phyloP scores from a whole-genome alignment of 2,113 vertebrate genomes.

The Charina bottae region DNA sequence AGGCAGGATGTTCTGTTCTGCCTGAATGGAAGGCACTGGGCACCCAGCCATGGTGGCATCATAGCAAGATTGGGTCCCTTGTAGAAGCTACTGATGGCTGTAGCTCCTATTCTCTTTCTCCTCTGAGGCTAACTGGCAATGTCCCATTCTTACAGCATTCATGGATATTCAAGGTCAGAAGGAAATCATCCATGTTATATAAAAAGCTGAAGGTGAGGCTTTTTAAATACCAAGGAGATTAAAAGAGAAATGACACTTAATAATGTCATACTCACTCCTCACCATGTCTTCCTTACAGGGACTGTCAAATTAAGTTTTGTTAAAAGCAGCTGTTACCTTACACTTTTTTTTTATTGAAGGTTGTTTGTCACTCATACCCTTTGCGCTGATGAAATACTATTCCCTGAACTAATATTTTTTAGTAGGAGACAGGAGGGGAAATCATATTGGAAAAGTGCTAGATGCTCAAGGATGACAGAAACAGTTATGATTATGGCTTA shows the following conservation, averaged over 20 bases:
- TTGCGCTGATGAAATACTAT: constrained; percentile 24
- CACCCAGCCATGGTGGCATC: background rate
- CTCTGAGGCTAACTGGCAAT: background rate
- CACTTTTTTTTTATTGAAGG: constrained; percentile 26
- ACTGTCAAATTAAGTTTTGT: constrained; percentile 45
- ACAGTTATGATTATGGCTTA: constrained; percentile 45
- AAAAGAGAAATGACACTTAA: constrained; percentile 22
- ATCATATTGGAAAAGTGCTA: constrained; percentile 42
- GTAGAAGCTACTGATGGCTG: background rate
- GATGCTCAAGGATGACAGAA: constrained; percentile 41
- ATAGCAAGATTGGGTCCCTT: background rate
- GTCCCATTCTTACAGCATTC: background rate
- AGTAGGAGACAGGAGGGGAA: constrained; percentile 37
- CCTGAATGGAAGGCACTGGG: constrained; percentile 5
- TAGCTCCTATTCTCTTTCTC: background rate
- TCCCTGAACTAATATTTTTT: constrained; percentile 28
- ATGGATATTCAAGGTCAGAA: constrained; percentile 20
- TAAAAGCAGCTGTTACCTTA: constrained; percentile 40
- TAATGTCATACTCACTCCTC: constrained; percentile 3
- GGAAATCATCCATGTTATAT: background rate
- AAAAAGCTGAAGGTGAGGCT: constrained; percentile 17
- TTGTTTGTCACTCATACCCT: constrained; percentile 4
- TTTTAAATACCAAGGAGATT: constrained; percentile 22
- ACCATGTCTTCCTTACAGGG: background rate
- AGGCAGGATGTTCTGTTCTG: constrained; percentile 1